Evolutionary conservation across 2,113 vertebrate species (phyloP).

Genomic region (Osmerus mordax): DNA sequence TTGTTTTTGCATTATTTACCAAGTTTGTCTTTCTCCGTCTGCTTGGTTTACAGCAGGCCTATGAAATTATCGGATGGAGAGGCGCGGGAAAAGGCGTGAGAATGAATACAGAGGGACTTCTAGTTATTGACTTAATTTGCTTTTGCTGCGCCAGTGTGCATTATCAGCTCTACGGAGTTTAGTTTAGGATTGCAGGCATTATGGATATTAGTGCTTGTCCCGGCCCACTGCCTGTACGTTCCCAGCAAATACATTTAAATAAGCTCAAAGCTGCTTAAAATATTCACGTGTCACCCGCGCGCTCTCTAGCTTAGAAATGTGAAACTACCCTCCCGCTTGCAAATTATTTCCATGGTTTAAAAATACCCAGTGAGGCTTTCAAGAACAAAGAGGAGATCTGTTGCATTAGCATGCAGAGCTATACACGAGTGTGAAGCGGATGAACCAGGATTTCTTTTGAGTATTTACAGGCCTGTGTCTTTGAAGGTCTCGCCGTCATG

Average conservation of each 20-base stretch:
- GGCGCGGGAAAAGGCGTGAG: constrained; percentile 34
- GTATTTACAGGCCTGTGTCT: constrained; percentile 62
- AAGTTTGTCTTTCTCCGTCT: constrained; percentile 13
- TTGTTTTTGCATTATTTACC: constrained; percentile 37
- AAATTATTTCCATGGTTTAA: constrained; percentile 71
- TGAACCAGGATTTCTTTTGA: constrained; percentile 53
- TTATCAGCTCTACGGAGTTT: constrained; percentile 70
- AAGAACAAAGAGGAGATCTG: constrained; percentile 70
- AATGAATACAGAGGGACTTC: constrained; percentile 50
- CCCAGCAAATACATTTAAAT: constrained; percentile 87
- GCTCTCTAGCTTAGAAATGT: constrained; percentile 81
- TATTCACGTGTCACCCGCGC: constrained; percentile 85
- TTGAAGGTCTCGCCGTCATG: constrained; percentile 64
- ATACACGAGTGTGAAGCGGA: constrained; percentile 50
- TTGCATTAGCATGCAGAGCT: constrained; percentile 66
- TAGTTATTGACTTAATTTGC: constrained; percentile 86
- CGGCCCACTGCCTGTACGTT: constrained; percentile 80
- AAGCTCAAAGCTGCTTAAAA: constrained; percentile 89
- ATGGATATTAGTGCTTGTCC: constrained; percentile 77
- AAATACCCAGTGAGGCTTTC: constrained; percentile 66
- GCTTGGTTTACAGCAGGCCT: background rate
- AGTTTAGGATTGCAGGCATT: constrained; percentile 81
- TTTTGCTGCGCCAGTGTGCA: constrained; percentile 76
- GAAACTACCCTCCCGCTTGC: constrained; percentile 70
- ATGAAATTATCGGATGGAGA: constrained; percentile 44